Conservation (phyloP, 2,797 vertebrate species). For the Rachycentron canadum region DNA sequence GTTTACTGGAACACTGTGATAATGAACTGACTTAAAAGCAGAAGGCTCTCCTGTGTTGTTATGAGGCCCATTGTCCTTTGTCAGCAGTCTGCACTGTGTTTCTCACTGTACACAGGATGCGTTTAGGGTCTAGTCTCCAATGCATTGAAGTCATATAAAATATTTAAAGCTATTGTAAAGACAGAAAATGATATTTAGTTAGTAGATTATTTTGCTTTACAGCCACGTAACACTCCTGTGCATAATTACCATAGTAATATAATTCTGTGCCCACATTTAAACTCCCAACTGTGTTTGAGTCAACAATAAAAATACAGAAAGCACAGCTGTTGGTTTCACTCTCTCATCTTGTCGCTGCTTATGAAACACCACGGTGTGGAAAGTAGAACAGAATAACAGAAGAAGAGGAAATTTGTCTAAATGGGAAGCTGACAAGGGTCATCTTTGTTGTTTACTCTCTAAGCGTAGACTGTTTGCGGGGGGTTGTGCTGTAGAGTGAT, state of each 20-base stretch:
- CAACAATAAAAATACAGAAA: conserved; percentile 19
- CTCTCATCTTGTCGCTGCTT: conserved; percentile 43
- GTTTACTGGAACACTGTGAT: conserved; percentile 67
- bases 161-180: conserved; percentile 9
- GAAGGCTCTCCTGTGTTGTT: conserved; percentile 63
- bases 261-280: conserved; percentile 20
- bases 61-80: conserved; percentile 63
- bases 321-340: conserved; percentile 65
- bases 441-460: conserved; percentile 75
- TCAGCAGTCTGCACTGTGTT: conserved; percentile 48
- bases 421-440: conserved; percentile 80
- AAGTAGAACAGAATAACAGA: conserved; percentile 77
- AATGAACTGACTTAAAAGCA: conserved; percentile 74
- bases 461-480: conserved; percentile 56
- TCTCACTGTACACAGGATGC: conserved; percentile 61
- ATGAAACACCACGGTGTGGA: conserved; percentile 50
- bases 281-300: conserved; percentile 14
- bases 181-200: background rate
- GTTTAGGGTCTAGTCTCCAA: conserved; percentile 37
- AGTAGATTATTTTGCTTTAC: background rate
- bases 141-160: conserved; percentile 24
- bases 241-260: background rate
- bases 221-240: background rate
- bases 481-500: conserved; percentile 49
- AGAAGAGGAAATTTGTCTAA: conserved; percentile 77